Evolutionary conservation across 2,113 vertebrate species (phyloP).

Genomic region (Puntigrus tetrazona): DNA sequence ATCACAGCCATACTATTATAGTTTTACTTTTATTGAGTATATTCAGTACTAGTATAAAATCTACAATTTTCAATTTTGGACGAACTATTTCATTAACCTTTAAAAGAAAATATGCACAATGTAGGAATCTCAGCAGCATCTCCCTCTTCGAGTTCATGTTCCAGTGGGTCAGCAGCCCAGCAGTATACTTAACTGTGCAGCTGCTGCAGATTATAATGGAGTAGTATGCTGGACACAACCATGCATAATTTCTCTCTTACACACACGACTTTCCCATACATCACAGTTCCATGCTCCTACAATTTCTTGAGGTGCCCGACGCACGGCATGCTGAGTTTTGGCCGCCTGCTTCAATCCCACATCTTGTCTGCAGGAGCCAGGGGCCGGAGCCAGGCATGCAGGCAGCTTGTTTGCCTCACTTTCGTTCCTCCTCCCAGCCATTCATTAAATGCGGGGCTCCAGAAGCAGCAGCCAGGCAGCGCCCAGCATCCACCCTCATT

Average conservation of each 20-base stretch:
- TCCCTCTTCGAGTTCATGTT: constrained; percentile 13
- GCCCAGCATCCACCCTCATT: constrained; percentile 7
- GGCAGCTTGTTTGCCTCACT: constrained; percentile 12
- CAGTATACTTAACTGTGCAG: neutral
- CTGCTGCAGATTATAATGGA: constrained; percentile 4
- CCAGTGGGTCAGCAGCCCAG: neutral
- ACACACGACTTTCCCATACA: constrained; percentile 46
- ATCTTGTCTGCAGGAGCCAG: constrained; percentile 26
- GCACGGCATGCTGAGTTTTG: constrained; percentile 38
- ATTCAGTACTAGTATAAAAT: too few relatives aligned
- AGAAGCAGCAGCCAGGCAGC: constrained; percentile 32
- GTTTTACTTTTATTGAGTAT: too few relatives aligned
- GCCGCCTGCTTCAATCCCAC: constrained; percentile 36
- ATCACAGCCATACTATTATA: too few relatives aligned
- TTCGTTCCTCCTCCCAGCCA: constrained; percentile 9
- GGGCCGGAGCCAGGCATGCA: neutral
- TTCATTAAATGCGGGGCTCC: constrained; percentile 49
- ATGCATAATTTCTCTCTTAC: constrained; percentile 21
- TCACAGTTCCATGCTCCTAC: constrained; percentile 32
- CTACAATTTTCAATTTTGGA: neutral
- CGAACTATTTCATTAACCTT: neutral
- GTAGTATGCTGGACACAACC: neutral
- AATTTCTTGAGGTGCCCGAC: constrained; percentile 35
- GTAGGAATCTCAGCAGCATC: neutral
- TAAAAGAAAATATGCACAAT: constrained; percentile 4